phyloP scores from a whole-genome alignment of 1,140 invertebrate genomes.

The Drosophila fuyamai region DNA sequence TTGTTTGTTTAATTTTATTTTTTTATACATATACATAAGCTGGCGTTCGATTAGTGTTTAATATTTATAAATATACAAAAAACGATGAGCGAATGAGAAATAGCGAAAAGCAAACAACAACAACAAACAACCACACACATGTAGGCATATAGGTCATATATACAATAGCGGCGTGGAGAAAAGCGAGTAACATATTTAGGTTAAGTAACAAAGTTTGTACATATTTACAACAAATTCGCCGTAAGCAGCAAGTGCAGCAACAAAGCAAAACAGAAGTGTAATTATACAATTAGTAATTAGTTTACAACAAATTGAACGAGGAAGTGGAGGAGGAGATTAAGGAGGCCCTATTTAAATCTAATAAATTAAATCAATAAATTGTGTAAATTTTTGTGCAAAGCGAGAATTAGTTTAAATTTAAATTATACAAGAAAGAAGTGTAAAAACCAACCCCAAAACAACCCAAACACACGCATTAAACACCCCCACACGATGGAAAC shows the following conservation, averaged over 20 bases:
- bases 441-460: constrained; percentile 34
- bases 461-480: constrained; percentile 31
- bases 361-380: constrained; percentile 81
- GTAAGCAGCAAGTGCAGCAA: constrained; percentile 39
- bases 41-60: constrained; percentile 74
- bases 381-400: constrained; percentile 80
- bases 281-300: constrained; percentile 66
- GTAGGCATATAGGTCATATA: constrained; percentile 59
- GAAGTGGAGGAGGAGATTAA: constrained; percentile 3
- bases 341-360: constrained; percentile 61
- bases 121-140: constrained; percentile 61
- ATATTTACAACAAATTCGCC: constrained; percentile 78
- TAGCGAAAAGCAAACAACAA: constrained; percentile 34
- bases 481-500: constrained; percentile 32
- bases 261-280: constrained; percentile 58
- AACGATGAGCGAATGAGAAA: constrained; percentile 11
- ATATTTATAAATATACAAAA: constrained; percentile 78
- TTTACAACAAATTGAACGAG: constrained; percentile 53
- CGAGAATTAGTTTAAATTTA: constrained; percentile 79
- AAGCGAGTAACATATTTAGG: constrained; percentile 51
- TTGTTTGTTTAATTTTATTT: constrained; percentile 52
- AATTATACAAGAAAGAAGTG: constrained; percentile 55
- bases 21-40: constrained; percentile 56
- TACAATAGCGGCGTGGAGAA: constrained; percentile 28
- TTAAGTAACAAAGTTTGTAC: constrained; percentile 77